phyloP scores from a whole-genome alignment of 2,797 vertebrate genomes.

The Aulostomus chinensis region DNA sequence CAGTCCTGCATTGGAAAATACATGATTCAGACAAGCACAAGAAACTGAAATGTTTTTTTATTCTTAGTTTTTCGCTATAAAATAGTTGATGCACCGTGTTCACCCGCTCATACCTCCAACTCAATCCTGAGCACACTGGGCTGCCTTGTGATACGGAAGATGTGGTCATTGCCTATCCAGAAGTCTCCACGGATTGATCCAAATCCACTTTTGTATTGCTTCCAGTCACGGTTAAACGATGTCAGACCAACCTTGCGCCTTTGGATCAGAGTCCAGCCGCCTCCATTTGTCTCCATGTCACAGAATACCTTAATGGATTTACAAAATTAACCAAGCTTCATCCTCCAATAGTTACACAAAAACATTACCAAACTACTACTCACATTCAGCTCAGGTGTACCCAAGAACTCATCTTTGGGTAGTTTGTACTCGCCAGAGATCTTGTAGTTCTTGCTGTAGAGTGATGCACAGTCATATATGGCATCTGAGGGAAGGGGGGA shows the following conservation, averaged over 20 bases:
- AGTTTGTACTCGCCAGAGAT: conserved; percentile 96
- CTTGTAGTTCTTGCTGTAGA: conserved; percentile 91
- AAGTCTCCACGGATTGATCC: conserved; percentile 94
- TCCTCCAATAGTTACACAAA: background rate
- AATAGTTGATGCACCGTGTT: too few species aligned
- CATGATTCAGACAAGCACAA: too few species aligned
- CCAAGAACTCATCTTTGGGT: conserved; percentile 93
- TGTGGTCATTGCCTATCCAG: conserved; percentile 96
- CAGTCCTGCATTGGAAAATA: conserved; percentile 86
- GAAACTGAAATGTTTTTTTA: too few species aligned
- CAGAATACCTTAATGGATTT: conserved; percentile 86
- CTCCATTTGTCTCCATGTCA: conserved; percentile 94
- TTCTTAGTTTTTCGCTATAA: too few species aligned
- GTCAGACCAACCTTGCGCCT: conserved; percentile 91
- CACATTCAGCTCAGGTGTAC: conserved; percentile 90
- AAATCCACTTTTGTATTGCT: conserved; percentile 93
- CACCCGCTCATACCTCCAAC: conserved; percentile 83
- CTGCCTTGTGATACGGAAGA: conserved; percentile 90
- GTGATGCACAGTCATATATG: conserved; percentile 94
- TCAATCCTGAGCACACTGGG: conserved; percentile 90
- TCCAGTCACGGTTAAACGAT: conserved; percentile 94
- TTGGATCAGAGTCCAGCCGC: conserved; percentile 96
- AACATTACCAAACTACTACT: conserved; percentile 47
- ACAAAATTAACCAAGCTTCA: background rate
- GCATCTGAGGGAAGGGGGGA: conserved; percentile 92